Evolutionary conservation across 2,888 invertebrate genomes (phyloP), one percentile per base, ranked within the genome.

Genomic region (Scaptomyza caliginosa): DNA sequence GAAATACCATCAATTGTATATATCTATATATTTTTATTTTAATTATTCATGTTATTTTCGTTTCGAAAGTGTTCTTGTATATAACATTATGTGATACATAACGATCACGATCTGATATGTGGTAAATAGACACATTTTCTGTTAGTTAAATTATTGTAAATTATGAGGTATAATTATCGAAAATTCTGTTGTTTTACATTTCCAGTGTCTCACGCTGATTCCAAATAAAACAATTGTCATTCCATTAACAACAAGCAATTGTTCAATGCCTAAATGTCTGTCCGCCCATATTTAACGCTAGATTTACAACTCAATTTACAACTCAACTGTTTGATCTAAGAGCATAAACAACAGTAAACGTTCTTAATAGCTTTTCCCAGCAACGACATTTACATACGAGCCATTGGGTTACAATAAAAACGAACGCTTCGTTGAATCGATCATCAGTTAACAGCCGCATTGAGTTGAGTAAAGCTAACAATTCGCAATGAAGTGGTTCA

Each of bases 281-380:
- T 88, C 80, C 77, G 81, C 82, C 86, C 77, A 69, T 66, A 69
- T 81, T 79, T 74, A 67, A 28, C 77, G 65, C 77, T 13, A 67
- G 74, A 88, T 87, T 89, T 89, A 89, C 88, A 88, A 77, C 89
- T 89, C 85, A 87, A 88, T 89, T 89, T 77, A 28, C 32, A 58
- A 19, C 80, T 49, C 21, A 28, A 28, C 52, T 51, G 40, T 26
- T 42, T 21, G 56, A 86, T 82, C 82, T 71, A 16, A 48, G 58
- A 66, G 67, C 80, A 83, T 83, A 77, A 81, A 67, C 62, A 51
- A 77, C 72, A 21, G 46, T 88, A 88, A 87, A 74, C 68, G 84
- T 54, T 43, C 51, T 77, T 81, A 88, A 87, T 84, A 78, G 70
- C 45, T 74, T 50, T 88, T 71, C 82, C 70, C 77, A 78, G 11